A percentile compares a stretch with the other conserved stretches of the same genome.
These are phyloP conservation scores for Lysandra coridon DNA, from an alignment of 2,888 invertebrate species.

Conservation along the genomic window DNA sequence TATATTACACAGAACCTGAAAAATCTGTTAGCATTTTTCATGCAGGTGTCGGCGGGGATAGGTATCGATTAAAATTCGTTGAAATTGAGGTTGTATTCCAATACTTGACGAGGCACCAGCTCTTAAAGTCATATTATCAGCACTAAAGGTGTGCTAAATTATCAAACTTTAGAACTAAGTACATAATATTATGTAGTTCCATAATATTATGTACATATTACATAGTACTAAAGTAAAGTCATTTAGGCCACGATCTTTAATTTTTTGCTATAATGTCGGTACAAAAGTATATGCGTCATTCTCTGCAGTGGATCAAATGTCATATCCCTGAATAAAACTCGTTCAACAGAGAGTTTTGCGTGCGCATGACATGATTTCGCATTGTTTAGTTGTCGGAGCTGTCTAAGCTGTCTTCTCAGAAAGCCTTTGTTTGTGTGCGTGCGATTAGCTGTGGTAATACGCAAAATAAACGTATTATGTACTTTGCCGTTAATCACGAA, in stretches of 20 bases:
- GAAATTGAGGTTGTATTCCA: not conserved
- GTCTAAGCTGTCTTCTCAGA: not conserved
- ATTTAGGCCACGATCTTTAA: too few relatives aligned
- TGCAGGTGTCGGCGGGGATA: not conserved
- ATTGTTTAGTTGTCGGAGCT: not conserved
- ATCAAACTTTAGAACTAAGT: too few relatives aligned
- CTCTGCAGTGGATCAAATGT: not conserved
- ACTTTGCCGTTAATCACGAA: conserved; percentile 18
- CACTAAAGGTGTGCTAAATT: too few relatives aligned
- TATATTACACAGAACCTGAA: conserved; percentile 13
- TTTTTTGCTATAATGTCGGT: too few relatives aligned
- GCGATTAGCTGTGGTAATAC: not conserved
- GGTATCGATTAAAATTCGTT: not conserved
- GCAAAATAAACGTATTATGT: conserved; percentile 10
- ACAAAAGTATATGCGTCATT: not conserved
- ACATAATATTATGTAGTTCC: too few relatives aligned
- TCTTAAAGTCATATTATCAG: too few relatives aligned
- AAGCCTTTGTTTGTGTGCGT: not conserved
- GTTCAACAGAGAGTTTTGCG: not conserved
- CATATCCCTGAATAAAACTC: not conserved
- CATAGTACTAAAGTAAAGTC: too few relatives aligned
- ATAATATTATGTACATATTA: too few relatives aligned
- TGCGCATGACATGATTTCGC: not conserved
- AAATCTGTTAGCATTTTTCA: conserved; percentile 1
- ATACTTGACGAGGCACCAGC: too few relatives aligned